A percentile compares a stretch with the other conserved stretches of the same genome.
Evolutionary conservation across 35 echinoderm and acorn worm genomes (phyloP).

Genomic region (Apostichopus californicus): DNA sequence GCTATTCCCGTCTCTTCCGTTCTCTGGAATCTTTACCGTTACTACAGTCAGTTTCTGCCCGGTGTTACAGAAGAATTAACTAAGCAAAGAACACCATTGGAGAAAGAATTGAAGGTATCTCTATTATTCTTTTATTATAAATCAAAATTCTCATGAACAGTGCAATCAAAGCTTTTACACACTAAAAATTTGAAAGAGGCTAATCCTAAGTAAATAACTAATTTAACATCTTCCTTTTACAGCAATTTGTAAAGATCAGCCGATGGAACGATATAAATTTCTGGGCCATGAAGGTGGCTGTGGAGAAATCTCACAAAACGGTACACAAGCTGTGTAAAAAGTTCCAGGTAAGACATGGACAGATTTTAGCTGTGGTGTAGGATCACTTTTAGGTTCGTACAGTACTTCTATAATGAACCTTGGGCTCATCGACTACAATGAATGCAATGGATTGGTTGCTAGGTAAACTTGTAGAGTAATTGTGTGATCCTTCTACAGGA

Average conservation of each 20-base stretch:
- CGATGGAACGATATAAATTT: constrained; percentile 98
- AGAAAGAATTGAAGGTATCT: constrained; percentile 95
- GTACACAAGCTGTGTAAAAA: constrained; percentile 96
- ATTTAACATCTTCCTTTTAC: not conserved
- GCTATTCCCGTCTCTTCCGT: constrained; percentile 6
- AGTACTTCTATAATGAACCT: too few species aligned
- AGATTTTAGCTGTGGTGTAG: too few species aligned
- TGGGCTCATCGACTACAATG: too few species aligned
- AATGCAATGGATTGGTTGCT: too few species aligned
- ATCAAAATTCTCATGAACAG: too few species aligned
- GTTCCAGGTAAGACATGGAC: constrained; percentile 64
- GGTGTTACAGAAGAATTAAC: constrained; percentile 74
- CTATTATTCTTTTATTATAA: too few species aligned
- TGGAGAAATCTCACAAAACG: constrained; percentile 85
- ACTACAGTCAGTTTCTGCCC: constrained; percentile 82
- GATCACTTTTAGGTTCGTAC: too few species aligned
- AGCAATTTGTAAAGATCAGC: constrained; percentile 94
- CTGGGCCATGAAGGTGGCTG: constrained; percentile 96
- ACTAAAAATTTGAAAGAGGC: not conserved
- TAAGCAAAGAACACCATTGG: constrained; percentile 76
- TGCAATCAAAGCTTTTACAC: too few species aligned
- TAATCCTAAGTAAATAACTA: not conserved
- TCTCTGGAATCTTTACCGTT: constrained; percentile 94
- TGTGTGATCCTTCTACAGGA: too few species aligned
- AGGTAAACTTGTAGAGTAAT: too few species aligned